Evolutionary conservation across 2,888 invertebrate genomes (phyloP).

Genomic region (Dilophus febrilis): DNA sequence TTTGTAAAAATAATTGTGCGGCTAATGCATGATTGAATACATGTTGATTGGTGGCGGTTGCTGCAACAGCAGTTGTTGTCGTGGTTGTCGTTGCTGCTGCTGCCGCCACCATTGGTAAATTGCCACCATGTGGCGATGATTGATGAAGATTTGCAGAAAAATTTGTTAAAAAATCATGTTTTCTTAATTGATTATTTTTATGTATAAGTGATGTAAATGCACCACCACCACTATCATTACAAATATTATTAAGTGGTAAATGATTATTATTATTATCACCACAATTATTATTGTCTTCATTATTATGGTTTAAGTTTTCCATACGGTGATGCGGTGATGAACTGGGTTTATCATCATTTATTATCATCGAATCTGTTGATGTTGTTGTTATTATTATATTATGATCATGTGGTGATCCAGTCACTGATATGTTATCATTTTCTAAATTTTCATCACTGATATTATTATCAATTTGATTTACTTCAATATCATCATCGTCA

Average conservation of each 20-base stretch:
- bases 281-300: too few species aligned
- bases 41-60: constrained; percentile 20
- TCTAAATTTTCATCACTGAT: constrained; percentile 30
- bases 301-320: neutral
- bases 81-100: constrained; percentile 9
- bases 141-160: constrained; percentile 25
- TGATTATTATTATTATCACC: constrained; percentile 12
- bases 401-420: constrained; percentile 32
- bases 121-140: neutral
- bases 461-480: constrained; percentile 15
- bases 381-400: constrained; percentile 11
- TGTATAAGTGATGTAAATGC: constrained; percentile 30
- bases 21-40: constrained; percentile 41
- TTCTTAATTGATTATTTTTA: constrained; percentile 22
- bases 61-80: constrained; percentile 1
- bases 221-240: constrained; percentile 14
- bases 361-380: too few species aligned
- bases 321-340: constrained; percentile 19
- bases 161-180: constrained; percentile 25
- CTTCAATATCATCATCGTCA: constrained; percentile 18
- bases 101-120: constrained; percentile 22
- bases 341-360: constrained; percentile 25
- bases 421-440: constrained; percentile 27
- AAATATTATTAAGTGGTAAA: constrained; percentile 9
- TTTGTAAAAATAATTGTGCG: constrained; percentile 56